A percentile compares a stretch with the other conserved stretches of the same genome.
phyloP scores from a whole-genome alignment of 2,113 vertebrate species.

The Bubo blakistoni region DNA sequence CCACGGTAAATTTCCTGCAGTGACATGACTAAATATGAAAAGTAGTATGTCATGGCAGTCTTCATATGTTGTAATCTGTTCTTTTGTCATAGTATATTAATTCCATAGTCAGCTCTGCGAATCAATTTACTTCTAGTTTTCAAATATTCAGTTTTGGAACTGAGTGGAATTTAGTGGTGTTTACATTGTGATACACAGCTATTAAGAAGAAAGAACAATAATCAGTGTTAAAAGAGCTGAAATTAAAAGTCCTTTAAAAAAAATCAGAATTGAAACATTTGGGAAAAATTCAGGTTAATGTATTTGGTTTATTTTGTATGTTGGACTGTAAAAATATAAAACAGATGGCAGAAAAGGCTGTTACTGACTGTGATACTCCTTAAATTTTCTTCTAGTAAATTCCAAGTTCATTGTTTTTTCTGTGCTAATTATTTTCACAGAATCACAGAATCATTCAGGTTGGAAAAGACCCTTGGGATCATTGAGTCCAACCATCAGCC shows the following conservation, averaged over 20 bases:
- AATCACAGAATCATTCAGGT: no score
- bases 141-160: background rate
- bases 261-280: background rate
- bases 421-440: background rate
- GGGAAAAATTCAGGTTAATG: background rate
- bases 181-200: background rate
- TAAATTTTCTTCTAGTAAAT: background rate
- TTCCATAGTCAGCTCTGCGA: background rate
- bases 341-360: background rate
- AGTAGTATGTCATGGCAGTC: background rate
- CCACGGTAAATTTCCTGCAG: background rate
- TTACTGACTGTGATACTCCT: background rate
- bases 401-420: background rate
- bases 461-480: no score
- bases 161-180: background rate
- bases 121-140: background rate
- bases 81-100: background rate
- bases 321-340: background rate
- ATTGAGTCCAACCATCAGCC: no score
- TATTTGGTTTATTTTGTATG: background rate
- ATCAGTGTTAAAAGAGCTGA: background rate
- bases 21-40: background rate
- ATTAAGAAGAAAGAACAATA: background rate
- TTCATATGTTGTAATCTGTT: background rate
- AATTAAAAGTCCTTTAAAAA: background rate